Base-by-base conservation (phyloP, 2,888 invertebrate genomes). In the Pollenia griseotomentosa region DNA sequence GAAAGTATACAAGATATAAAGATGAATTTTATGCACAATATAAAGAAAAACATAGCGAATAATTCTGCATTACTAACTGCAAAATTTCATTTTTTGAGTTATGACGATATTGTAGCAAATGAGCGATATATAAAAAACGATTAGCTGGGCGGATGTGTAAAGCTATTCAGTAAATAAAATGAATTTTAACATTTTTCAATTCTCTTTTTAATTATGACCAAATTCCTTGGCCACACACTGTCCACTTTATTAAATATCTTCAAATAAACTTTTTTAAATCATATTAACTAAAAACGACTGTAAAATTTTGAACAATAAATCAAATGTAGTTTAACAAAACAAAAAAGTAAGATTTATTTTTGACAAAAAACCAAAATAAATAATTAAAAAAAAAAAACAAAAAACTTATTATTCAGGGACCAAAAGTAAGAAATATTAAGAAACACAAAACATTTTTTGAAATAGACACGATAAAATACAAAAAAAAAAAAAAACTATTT, bases 361-460 rank as follows among this genome's bases (percentile, higher is more conserved):
- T 85, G 85, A 87, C 83, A 59, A 85, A 80, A 77, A 55, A 57
- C 57, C 42, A 65, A 65, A 23, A 65, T 59, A 74, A 83, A 78
- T 55, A 74, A 80, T 23, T 48, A 68, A 59, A 51, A 85, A 70
- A 55, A 73, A 59, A 51, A 85, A 70, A 74, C 55, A 65, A 75
- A 85, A 83, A 87, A 90, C 85, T 83, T 83, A 90, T 91, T 91
- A 91, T 92, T 92, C 92, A 92, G 92, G 92, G 92, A 92, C 92
- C 92, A 92, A 92, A 90, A 90, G 87, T 90, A 89, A 78, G 88
- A 78, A 88, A 87, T 88, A 87, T 89, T 88, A 83, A 82, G 83
- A 88, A 88, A 68, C 66, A 68, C 16, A 75, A 81, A 83, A 85
- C 55, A 81, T 85, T 81, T 88, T 88, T 88, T 85, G 84, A 88